phyloP scores from a whole-genome alignment of 2,888 invertebrate species.

The Phaedon cochleariae region DNA sequence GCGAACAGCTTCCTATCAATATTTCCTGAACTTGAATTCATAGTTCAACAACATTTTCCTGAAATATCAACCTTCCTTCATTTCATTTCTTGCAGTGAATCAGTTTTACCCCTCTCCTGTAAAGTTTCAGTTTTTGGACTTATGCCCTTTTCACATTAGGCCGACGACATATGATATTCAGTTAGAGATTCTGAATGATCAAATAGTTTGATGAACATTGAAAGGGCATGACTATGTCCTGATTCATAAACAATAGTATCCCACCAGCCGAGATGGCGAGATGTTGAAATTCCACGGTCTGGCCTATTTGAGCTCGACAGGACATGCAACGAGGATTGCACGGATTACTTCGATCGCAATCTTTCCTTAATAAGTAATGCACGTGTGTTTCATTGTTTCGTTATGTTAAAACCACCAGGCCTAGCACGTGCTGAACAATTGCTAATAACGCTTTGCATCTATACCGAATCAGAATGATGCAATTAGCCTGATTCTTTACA shows the following conservation, averaged over 20 bases:
- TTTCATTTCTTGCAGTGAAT: too few species aligned
- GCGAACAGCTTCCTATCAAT: too few species aligned
- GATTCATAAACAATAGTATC: slow-evolving; percentile 1
- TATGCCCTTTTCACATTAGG: too few species aligned
- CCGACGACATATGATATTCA: too few species aligned
- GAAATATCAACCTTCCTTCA: too few species aligned
- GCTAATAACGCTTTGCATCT: slow-evolving; percentile 34
- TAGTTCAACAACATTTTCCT: too few species aligned
- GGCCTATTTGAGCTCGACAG: slow-evolving; percentile 16
- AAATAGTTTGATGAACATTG: not conserved
- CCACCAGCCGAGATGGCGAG: not conserved
- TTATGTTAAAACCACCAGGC: slow-evolving; percentile 30
- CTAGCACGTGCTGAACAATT: slow-evolving; percentile 41
- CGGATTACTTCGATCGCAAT: slow-evolving; percentile 16
- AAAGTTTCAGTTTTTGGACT: too few species aligned
- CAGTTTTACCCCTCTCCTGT: too few species aligned
- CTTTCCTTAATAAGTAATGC: slow-evolving; percentile 39
- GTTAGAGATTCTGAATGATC: too few species aligned
- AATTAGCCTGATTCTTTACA: slow-evolving; percentile 22
- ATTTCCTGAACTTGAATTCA: too few species aligned
- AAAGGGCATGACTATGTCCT: not conserved
- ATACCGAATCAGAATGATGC: slow-evolving; percentile 29
- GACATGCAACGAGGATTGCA: slow-evolving; percentile 27
- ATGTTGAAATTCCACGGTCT: slow-evolving; percentile 9
- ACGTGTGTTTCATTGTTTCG: slow-evolving; percentile 40